These are phyloP conservation scores for Archaeoteleia sp. DNA, from an alignment of 2,888 invertebrate genomes.

Conservation along the genomic window DNA sequence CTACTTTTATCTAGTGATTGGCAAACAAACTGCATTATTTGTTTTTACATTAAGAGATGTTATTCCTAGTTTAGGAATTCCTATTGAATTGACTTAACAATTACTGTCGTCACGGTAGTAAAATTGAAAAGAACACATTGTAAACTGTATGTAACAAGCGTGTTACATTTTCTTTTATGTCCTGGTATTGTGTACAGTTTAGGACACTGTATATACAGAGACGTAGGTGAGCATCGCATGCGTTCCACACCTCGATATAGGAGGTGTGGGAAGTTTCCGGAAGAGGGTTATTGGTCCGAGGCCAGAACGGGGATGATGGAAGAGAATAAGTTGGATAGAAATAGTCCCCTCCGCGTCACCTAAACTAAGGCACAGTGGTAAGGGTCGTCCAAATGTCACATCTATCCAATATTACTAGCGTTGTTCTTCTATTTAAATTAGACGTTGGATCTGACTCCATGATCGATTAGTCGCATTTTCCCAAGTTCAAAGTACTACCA, in stretches of 20 bases:
- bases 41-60: too few relatives aligned
- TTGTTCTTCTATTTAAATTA: too few relatives aligned
- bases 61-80: too few relatives aligned
- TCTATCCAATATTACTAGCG: too few relatives aligned
- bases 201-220: conserved; percentile 9
- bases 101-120: too few relatives aligned
- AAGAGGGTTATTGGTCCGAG: conserved; percentile 53
- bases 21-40: too few relatives aligned
- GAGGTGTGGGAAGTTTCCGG: conserved; percentile 46
- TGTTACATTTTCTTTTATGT: conserved; percentile 19
- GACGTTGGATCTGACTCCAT: too few relatives aligned
- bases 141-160: too few relatives aligned
- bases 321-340: conserved; percentile 33
- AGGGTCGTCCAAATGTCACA: conserved; percentile 20
- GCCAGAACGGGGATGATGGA: conserved; percentile 38
- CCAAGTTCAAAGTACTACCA: too few relatives aligned
- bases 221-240: conserved; percentile 13
- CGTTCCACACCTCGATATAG: conserved; percentile 22
- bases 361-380: conserved; percentile 27
- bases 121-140: not conserved
- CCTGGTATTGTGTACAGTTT: conserved; percentile 8
- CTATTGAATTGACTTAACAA: too few relatives aligned
- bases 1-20: too few relatives aligned
- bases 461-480: too few relatives aligned
- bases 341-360: conserved; percentile 26